phyloP scores from a whole-genome alignment of 1,140 invertebrate genomes.

The Aethina tumida region DNA sequence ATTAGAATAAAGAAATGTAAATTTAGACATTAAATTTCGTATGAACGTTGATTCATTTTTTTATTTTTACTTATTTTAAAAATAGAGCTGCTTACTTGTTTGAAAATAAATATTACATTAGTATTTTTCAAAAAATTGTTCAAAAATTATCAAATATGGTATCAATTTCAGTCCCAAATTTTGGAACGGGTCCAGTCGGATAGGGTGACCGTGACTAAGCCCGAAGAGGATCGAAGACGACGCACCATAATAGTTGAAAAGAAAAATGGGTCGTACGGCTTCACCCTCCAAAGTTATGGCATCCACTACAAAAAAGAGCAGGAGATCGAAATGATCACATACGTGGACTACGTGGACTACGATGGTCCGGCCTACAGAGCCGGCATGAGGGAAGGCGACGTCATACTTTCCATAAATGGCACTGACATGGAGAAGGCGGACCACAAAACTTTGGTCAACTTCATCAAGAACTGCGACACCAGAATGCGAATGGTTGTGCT shows the following conservation, averaged over 20 bases:
- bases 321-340: conserved; percentile 88
- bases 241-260: conserved; percentile 88
- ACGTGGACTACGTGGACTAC: conserved; percentile 91
- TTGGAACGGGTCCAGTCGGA: conserved; percentile 76
- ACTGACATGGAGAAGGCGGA: conserved; percentile 84
- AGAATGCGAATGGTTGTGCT: conserved; percentile 90
- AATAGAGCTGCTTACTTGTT: too few species aligned
- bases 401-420: conserved; percentile 91
- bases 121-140: too few species aligned
- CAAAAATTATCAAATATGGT: too few species aligned
- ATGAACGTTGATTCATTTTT: too few species aligned
- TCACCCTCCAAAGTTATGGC: conserved; percentile 90
- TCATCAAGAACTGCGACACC: conserved; percentile 81
- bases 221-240: conserved; percentile 71
- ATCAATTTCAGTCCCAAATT: conserved; percentile 47
- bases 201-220: conserved; percentile 58
- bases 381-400: conserved; percentile 89
- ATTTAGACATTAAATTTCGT: too few species aligned
- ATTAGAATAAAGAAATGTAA: too few species aligned
- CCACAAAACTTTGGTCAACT: conserved; percentile 81
- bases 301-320: conserved; percentile 88
- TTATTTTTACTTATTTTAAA: too few species aligned
- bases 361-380: conserved; percentile 81
- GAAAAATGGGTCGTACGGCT: conserved; percentile 84
- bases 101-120: too few species aligned